Percentiles rank a stretch among this genome's conserved stretches.
Conservation (phyloP, 2,888 invertebrate genomes). For the Apeira syringaria region DNA sequence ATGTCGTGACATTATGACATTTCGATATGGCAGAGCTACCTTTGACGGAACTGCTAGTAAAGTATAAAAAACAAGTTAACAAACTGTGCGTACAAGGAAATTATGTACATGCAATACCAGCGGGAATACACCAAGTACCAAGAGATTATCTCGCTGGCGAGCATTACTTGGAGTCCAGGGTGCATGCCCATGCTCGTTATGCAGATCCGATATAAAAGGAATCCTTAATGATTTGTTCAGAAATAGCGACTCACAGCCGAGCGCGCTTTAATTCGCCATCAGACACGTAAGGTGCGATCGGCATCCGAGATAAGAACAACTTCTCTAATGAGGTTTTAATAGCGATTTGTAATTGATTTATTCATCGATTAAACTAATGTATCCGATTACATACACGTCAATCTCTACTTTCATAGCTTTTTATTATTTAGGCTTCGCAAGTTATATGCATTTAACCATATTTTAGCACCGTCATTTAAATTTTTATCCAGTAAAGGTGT, state of each 20-base stretch:
- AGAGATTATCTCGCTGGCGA: neutral
- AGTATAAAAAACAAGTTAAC: no score
- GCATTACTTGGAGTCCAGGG: neutral
- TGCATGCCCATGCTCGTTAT: conserved; percentile 11
- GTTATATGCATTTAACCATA: no score
- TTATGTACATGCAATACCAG: no score
- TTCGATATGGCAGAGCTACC: no score
- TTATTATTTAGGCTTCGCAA: no score
- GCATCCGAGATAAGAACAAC: conserved; percentile 9
- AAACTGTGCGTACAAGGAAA: no score
- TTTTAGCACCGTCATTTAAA: no score
- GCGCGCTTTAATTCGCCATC: neutral
- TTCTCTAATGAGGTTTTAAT: conserved; percentile 23
- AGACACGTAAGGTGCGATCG: conserved; percentile 14
- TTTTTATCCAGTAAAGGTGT: no score
- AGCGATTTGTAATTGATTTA: conserved; percentile 17
- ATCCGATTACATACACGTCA: conserved; percentile 11
- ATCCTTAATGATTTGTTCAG: conserved; percentile 16
- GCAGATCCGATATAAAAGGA: conserved; percentile 12
- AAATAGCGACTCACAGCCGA: conserved; percentile 2
- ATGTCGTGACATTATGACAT: no score
- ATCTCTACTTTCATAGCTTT: conserved; percentile 6
- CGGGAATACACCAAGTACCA: no score
- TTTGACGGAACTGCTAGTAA: no score
- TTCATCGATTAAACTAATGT: conserved; percentile 12